Conservation (phyloP, 1,140 invertebrate genomes). For the Tribolium castaneum region DNA sequence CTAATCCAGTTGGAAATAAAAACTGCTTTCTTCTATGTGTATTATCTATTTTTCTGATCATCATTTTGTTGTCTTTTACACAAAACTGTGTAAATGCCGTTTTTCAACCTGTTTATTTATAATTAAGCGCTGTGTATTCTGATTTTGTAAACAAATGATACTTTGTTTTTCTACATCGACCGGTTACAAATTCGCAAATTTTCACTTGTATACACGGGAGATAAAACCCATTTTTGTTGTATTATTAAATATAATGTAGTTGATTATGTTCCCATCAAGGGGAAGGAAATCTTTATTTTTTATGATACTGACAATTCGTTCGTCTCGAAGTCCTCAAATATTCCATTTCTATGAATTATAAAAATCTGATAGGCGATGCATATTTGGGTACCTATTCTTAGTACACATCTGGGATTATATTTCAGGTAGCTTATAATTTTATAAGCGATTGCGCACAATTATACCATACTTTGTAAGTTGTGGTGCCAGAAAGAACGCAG, state of each 20-base stretch:
- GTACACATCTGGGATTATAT: background rate
- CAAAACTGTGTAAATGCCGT: background rate
- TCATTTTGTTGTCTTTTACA: background rate
- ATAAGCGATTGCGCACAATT: constrained; percentile 1
- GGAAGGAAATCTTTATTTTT: background rate
- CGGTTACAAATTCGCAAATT: background rate
- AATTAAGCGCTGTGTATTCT: background rate
- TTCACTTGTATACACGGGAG: background rate
- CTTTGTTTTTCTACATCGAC: background rate
- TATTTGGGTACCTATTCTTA: background rate
- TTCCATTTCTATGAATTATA: background rate
- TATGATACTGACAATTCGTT: background rate
- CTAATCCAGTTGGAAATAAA: too few relatives aligned
- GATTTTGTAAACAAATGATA: background rate
- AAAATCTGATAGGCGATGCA: background rate
- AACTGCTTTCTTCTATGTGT: too few relatives aligned
- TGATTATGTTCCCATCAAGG: too few relatives aligned
- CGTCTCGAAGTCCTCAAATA: background rate
- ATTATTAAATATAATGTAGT: too few relatives aligned
- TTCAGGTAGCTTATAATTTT: background rate
- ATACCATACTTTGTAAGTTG: background rate
- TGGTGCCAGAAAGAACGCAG: background rate
- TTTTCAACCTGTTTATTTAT: background rate
- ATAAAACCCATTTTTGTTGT: background rate
- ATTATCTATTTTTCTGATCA: too few relatives aligned